Evolutionary conservation across 2,797 vertebrate species (phyloP).

Genomic region (Paramormyrops hopkinsi): DNA sequence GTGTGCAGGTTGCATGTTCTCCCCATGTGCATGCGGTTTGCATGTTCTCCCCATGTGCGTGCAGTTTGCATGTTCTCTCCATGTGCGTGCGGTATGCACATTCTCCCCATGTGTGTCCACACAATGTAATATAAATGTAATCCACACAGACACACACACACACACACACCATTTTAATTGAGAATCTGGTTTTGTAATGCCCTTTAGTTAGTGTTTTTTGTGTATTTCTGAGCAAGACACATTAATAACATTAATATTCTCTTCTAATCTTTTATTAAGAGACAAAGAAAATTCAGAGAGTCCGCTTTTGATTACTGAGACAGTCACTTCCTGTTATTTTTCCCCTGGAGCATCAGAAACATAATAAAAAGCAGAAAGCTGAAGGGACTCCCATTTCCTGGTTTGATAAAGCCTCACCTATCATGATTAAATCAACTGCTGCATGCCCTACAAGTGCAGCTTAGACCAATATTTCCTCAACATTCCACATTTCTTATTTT

Average conservation of each 20-base stretch:
- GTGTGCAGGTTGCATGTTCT: not conserved
- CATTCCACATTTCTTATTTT: not conserved
- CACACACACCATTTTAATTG: not conserved
- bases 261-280: not conserved
- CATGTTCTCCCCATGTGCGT: not conserved
- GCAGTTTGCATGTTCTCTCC: not conserved
- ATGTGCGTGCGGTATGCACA: not conserved
- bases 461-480: not conserved
- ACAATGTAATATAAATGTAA: not conserved
- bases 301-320: not conserved
- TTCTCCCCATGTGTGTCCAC: not conserved
- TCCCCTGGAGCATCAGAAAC: not conserved
- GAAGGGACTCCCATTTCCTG: not conserved
- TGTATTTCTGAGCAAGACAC: not conserved
- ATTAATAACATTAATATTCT: not conserved
- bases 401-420: conserved; percentile 2
- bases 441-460: not conserved
- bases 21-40: not conserved
- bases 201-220: not conserved
- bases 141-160: not conserved
- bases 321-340: not conserved
- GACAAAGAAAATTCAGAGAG: not conserved
- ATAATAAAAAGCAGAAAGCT: not conserved
- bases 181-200: not conserved
- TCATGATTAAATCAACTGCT: conserved; percentile 2